A percentile compares a stretch with the other conserved stretches of the same genome.
Evolutionary conservation across 2,888 invertebrate genomes (phyloP).

Genomic region (Masnerella sp.): DNA sequence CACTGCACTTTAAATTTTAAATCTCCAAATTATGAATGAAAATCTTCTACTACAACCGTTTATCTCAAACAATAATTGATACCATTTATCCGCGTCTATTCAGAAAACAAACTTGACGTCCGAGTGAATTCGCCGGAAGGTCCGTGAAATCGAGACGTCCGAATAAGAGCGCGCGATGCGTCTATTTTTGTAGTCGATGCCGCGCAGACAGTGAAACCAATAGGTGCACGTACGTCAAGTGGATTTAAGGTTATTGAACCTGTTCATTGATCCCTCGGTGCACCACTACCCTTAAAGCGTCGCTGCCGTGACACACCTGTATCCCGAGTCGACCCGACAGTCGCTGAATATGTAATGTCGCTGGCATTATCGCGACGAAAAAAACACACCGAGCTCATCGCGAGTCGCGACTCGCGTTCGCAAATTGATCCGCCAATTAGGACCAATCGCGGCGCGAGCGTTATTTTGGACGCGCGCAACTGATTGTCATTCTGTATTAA

Average conservation of each 20-base stretch:
- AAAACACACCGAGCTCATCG: too few relatives aligned
- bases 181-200: conserved; percentile 72
- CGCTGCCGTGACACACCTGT: conserved; percentile 55
- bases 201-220: conserved; percentile 67
- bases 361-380: conserved; percentile 31
- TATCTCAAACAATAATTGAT: too few relatives aligned
- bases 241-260: conserved; percentile 77
- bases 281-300: conserved; percentile 62
- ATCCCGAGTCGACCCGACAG: conserved; percentile 44
- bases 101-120: too few relatives aligned
- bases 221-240: conserved; percentile 70
- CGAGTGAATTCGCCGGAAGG: conserved; percentile 30
- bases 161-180: conserved; percentile 62
- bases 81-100: too few relatives aligned
- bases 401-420: too few relatives aligned
- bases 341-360: conserved; percentile 56
- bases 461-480: too few relatives aligned
- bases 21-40: too few relatives aligned
- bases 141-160: conserved; percentile 64
- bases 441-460: too few relatives aligned
- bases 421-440: too few relatives aligned
- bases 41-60: too few relatives aligned
- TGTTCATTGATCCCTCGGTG: conserved; percentile 72
- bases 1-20: too few relatives aligned
- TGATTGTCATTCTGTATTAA: too few relatives aligned